Evolutionary conservation across 2,113 vertebrate genomes (phyloP), one percentile per base, ranked within the genome.

Genomic region (Coracopsis vasa): DNA sequence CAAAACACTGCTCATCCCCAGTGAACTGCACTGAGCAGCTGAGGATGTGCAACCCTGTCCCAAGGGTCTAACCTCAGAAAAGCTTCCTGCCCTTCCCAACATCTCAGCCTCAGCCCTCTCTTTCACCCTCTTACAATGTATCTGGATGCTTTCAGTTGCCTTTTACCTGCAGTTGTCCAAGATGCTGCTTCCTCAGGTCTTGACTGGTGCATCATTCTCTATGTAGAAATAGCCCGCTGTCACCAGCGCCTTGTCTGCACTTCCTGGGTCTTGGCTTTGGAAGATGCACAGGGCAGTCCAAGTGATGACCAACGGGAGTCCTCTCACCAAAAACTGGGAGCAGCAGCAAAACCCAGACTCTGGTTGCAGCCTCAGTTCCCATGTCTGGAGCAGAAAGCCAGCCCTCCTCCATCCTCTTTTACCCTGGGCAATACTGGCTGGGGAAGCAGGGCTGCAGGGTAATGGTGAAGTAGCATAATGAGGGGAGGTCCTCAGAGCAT

Each of bases 391-490:
- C 51, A 54, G 21, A 27, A 4, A 50, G 4, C 8, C 47, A 56
- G 47, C 18, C 13, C 44, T 83, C 25, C 27, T 61, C 21, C 25
- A 17, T 37, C 17, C 33, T 11, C 2, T 80, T 88, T 64, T 65
- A 45, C 23, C 10, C 27, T 13, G 15, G 21, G 29, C 27, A 42
- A 33, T 45, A 28, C 51, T 87, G 86, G 37, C 44, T 35, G 35
- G 60, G 60, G 48, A 24, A 77, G 7, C 5, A 78, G 56, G 61
- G 56, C 69, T 78, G 29, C 50, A 48, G 13, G 9, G 13, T 27
- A 25, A 9, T 4, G 9, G 17, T 31, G 8, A 62, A 78, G 13
- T 7, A 71, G 18, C 35, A 28, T 0, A 0, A 33, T 10, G 2
- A 37, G 13, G 31, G 11, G 8, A 61, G 11, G 15, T 62, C 24